Base-by-base conservation (phyloP, 2,888 invertebrate species). In the Drosophila koepferae region DNA sequence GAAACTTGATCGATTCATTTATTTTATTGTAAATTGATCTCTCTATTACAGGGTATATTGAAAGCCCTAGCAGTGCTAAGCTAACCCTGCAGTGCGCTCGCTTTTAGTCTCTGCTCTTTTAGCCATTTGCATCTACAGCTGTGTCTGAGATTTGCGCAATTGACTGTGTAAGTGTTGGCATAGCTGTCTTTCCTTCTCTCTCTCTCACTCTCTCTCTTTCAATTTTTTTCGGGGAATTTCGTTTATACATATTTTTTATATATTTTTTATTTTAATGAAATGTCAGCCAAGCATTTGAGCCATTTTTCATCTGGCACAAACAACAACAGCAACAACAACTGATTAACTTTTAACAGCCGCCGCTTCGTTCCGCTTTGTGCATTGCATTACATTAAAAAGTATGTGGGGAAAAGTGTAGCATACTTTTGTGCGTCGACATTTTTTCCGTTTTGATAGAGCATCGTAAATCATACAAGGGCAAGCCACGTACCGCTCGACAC, bases 121-220 rank as follows among this genome's bases (percentile, higher is more conserved):
- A 31, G 28, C 61, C 62, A 61, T 87, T 89, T 80, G 86, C 85
- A 82, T 81, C 77, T 77, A 72, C 85, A 83, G 53, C 74, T 68
- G 65, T 48, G 74, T 65, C 71, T 71, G 69, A 77, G 90, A 90
- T 86, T 89, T 87, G 82, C 77, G 90, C 90, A 86, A 86, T 86
- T 86, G 90, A 84, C 73, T 89, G 90, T 90, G 85, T 84, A 90
- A 89, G 81, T 90, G 86, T 74, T 80, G 80, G 72, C 66, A 69
- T 61, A 58, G 74, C 65, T 81, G 49, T 64, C 53, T 34, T 62
- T 49, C 63, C 23, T 28, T 34, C 38, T 58, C 43, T n/a, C n/a
- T 18, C 36, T 43, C 36, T 28, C 23, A 4, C 28, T 5, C 36
- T 28, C 20, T 34, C 14, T 10, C n/a, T 23, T 23, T 23, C 3